These are phyloP conservation scores for Poecilia latipinna DNA, from an alignment of 2,113 vertebrate species.

Conservation along the genomic window DNA sequence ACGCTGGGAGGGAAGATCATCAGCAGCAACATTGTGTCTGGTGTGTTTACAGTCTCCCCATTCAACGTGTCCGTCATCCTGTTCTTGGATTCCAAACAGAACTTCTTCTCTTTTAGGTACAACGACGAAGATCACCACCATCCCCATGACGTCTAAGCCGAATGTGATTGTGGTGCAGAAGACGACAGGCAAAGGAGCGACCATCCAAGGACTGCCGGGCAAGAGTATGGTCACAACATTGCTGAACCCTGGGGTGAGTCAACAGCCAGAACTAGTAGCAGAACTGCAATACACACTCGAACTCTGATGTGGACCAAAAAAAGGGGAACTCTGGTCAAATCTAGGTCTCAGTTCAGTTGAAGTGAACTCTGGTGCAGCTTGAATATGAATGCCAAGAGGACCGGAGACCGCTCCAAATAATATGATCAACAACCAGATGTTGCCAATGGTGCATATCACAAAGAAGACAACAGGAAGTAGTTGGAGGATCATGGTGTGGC, in stretches of 20 bases:
- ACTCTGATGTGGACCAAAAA: too few species aligned
- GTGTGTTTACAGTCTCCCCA: slow-evolving; percentile 70
- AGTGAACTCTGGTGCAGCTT: too few species aligned
- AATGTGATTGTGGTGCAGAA: slow-evolving; percentile 99
- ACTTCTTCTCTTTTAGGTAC: slow-evolving; percentile 81
- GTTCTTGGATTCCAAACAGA: background rate
- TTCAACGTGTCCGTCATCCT: background rate
- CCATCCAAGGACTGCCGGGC: slow-evolving; percentile 94
- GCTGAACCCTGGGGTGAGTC: slow-evolving; percentile 93
- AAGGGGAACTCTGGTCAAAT: too few species aligned
- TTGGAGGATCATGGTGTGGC: too few species aligned
- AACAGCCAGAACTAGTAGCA: too few species aligned
- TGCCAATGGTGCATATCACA: too few species aligned
- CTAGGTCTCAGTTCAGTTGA: too few species aligned
- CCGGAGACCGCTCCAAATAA: too few species aligned
- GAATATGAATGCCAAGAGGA: too few species aligned
- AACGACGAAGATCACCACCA: slow-evolving; percentile 98
- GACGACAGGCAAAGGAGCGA: slow-evolving; percentile 95
- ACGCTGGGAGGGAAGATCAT: slow-evolving; percentile 96
- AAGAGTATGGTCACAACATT: slow-evolving; percentile 98
- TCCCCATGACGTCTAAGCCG: slow-evolving; percentile 98
- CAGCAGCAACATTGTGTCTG: slow-evolving; percentile 96
- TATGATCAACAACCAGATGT: too few species aligned
- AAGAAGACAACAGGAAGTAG: too few species aligned
- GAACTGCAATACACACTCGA: too few species aligned